Base-by-base conservation (phyloP, 1,140 invertebrate species). In the Liolophura sinensis region DNA sequence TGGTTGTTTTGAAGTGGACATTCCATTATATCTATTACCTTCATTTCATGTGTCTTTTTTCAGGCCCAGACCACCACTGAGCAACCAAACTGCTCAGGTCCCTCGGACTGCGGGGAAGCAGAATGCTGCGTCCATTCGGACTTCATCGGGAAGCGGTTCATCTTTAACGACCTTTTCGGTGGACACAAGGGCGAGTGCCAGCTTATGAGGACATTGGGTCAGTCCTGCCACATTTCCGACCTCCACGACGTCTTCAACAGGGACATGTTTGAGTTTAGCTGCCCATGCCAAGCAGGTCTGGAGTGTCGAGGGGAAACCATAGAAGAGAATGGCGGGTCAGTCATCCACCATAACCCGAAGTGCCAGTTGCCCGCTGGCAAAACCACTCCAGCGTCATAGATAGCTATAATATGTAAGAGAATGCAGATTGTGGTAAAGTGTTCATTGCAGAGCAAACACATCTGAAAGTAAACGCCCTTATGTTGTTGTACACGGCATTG, bases 241-340 rank as follows among this genome's bases (percentile, higher is more conserved):
- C 60, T 60, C 11, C 70, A 72, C 48, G 70, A 72, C 16, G 69
- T 72, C 22, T 69, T 72, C 27, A 72, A 72, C 64, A 66, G 64
- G 15, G 64, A 72, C 15, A 54, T 72, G 46, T 68, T 57, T 25
- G 60, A 72, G 60, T 55, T 27, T 24, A 62, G 61, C 31, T 72
- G 70, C 46, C 70, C 70, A 0, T 72, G 70, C 31, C 61, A 59
- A 16, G 55, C 68, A 6, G 54, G 55, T 18, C 52, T 72, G 50
- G 67, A 72, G 27, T 72, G 70, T 55, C 31, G 70, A 20, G 70
- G 70, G 0, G 66, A 69, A 48, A 68, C 60, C 6, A 67, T 72
- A 0, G 59, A 72, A 15, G 70, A 72, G 27, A 60, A 40, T 15
- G 60, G 62, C n/a, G 57, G 64, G n/a, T 46, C 59, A 15, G 61